Evolutionary conservation across 37 sponge, comb jelly and placozoan genomes (phyloP), one percentile per base, ranked within the genome.

Genomic region (Haliclona indistincta): DNA sequence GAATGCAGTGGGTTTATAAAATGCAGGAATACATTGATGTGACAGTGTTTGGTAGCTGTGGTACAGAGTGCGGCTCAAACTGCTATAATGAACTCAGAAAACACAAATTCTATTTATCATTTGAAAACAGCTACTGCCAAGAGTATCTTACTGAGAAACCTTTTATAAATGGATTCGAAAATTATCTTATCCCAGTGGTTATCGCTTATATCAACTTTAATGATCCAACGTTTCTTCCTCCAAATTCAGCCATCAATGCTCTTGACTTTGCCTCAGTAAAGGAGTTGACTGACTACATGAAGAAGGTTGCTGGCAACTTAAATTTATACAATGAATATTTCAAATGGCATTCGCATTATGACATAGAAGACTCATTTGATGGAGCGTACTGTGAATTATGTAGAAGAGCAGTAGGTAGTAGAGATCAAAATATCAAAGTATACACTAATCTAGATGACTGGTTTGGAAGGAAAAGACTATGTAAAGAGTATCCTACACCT

Each of bases 91-190:
- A 35, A 22, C 20, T 35, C 32, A 28, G 29, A 63, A 63, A 5
- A 22, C 38, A 70, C 6, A 70, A 70, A 45, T 70, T 70, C 7
- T 70, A 70, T 6, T 49, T 70, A 47, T 5, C 53, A 22, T 70
- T 70, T 37, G 71, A 70, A 6, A 70, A 70, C 71, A 40, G 28
- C 3, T 7, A 40, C 3, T 70, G 71, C 32, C 20, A 51, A 4
- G 71, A 70, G 40, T 70, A 70, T 49, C 54, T 70, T 25, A 70
- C 71, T 7, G 71, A 70, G 54, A 70, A 70, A 49, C 22, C 32
- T 49, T 41, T 40, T 70, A 5, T 3, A 4, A 70, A 70, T 47
- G 71, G 54, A 30, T 29, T 44, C 8, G 26, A 1, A 29, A 30
- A 70, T 70, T 22, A 70, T 22, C 19, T 45, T 26, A 2, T 70